A percentile compares a stretch with the other conserved stretches of the same genome.
These are phyloP conservation scores for Numida meleagris DNA, from an alignment of 2,113 vertebrate genomes.

Conservation along the genomic window DNA sequence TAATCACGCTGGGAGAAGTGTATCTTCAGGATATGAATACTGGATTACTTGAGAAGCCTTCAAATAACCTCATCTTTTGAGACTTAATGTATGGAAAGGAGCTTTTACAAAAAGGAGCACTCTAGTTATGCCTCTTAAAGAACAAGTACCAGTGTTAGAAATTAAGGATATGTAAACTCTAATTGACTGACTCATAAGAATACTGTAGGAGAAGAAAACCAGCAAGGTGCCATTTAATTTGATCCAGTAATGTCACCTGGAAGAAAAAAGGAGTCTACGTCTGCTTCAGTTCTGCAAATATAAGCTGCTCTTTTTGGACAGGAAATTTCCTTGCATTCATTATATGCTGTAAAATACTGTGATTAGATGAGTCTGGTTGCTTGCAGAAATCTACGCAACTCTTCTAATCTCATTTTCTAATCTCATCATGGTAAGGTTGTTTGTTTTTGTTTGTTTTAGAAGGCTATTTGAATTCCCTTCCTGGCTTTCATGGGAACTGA, in stretches of 20 bases:
- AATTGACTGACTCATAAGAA: background rate
- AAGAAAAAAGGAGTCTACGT: constrained; percentile 25
- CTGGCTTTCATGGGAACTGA: background rate
- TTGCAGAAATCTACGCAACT: background rate
- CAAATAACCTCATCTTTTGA: background rate
- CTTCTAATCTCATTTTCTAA: background rate
- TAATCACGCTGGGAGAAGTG: background rate
- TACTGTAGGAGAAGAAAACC: background rate
- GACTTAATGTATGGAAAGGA: background rate
- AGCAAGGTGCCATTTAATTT: background rate
- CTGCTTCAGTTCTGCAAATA: background rate
- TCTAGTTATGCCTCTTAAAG: background rate
- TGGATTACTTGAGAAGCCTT: background rate
- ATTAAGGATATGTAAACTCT: background rate
- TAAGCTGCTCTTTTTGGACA: background rate
- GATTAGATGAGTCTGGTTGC: background rate
- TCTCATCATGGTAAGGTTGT: background rate
- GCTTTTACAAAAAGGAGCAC: background rate
- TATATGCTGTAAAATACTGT: background rate
- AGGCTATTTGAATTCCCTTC: background rate
- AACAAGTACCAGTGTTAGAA: background rate
- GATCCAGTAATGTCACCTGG: constrained; percentile 42
- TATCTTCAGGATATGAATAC: background rate
- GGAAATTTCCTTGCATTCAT: background rate
- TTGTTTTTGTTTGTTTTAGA: background rate